Evolutionary conservation across 2,113 vertebrate species (phyloP), one percentile per base, ranked within the genome.

Genomic region (Gnathonemus longibarbis): DNA sequence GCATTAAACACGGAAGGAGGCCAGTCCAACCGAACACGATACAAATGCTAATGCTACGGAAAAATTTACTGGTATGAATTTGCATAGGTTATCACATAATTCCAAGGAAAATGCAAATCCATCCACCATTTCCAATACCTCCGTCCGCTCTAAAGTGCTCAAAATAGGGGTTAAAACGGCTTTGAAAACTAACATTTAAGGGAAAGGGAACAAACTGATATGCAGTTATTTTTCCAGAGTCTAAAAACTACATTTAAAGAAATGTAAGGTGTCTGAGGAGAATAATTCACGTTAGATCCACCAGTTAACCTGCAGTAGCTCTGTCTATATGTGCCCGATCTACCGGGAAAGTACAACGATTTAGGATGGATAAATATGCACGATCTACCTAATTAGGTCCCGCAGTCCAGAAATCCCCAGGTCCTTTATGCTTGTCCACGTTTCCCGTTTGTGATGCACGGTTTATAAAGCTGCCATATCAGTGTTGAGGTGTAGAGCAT

Each of bases 301-400:
- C 0, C 66, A 80, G 74, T 39, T 42, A 80, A 42, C 35, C 31
- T 80, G 74, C 74, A 39, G 74, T 39, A 80, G 35, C 3, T 24
- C 6, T 13, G 4, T 90, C 91, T 89, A 89, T 89, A 91, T 91
- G 88, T 83, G 85, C 91, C 91, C 90, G 87, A 90, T 48, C 24
- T 92, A 90, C 74, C 84, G 83, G 91, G 89, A 92, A 91, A 84
- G 91, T 87, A 92, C 91, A 95, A 91, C 93, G 91, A 93, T 92
- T 91, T 91, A 89, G 91, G 10, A 58, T 90, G 90, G 21, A 39
- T 87, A 48, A 8, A 92, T 94, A 91, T 95, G 95, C 92, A 94
- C 53, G 53, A 89, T 89, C 90, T 21, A 56, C 53, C 19, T 56
- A 56, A 56, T 56, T 1, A 56, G 19, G 53, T 21, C 19, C 53